These are phyloP conservation scores for Hoplodrina blanda DNA, from an alignment of 2,888 invertebrate genomes.

Conservation along the genomic window DNA sequence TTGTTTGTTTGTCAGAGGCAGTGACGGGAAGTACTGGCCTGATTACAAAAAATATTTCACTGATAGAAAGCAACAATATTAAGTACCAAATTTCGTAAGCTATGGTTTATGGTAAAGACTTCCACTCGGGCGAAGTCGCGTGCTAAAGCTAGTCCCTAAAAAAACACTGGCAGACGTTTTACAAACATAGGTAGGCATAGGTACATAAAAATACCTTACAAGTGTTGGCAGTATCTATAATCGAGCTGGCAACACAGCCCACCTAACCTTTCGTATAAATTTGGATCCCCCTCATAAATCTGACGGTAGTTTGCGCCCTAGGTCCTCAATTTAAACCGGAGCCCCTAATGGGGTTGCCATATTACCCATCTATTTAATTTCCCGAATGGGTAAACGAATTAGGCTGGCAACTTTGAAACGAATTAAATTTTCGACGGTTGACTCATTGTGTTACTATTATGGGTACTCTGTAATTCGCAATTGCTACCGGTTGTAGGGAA, in stretches of 20 bases:
- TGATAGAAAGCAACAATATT: too few relatives aligned
- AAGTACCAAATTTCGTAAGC: too few relatives aligned
- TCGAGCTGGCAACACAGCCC: slow-evolving; percentile 37
- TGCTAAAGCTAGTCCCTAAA: too few relatives aligned
- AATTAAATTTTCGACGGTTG: slow-evolving; percentile 88
- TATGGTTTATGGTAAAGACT: too few relatives aligned
- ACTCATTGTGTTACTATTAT: slow-evolving; percentile 73
- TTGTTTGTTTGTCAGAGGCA: too few relatives aligned
- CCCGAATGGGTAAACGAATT: slow-evolving; percentile 89
- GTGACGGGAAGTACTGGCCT: too few relatives aligned
- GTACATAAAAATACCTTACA: slow-evolving; percentile 29
- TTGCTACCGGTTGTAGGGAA: slow-evolving; percentile 57
- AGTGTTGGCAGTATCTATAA: slow-evolving; percentile 36
- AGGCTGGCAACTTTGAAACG: slow-evolving; percentile 88
- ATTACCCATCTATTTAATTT: slow-evolving; percentile 91
- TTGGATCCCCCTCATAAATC: slow-evolving; percentile 81
- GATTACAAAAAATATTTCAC: too few relatives aligned
- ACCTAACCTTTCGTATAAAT: slow-evolving; percentile 75
- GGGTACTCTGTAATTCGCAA: slow-evolving; percentile 41
- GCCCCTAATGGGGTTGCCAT: slow-evolving; percentile 87
- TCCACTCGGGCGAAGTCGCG: too few relatives aligned
- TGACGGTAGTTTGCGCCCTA: slow-evolving; percentile 79
- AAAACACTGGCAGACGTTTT: slow-evolving; percentile 3
- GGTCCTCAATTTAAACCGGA: slow-evolving; percentile 76
- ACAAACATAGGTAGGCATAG: neutral